A percentile compares a stretch with the other conserved stretches of the same genome.
phyloP scores from a whole-genome alignment of 2,797 vertebrate species.

The Cynopterus sphinx region DNA sequence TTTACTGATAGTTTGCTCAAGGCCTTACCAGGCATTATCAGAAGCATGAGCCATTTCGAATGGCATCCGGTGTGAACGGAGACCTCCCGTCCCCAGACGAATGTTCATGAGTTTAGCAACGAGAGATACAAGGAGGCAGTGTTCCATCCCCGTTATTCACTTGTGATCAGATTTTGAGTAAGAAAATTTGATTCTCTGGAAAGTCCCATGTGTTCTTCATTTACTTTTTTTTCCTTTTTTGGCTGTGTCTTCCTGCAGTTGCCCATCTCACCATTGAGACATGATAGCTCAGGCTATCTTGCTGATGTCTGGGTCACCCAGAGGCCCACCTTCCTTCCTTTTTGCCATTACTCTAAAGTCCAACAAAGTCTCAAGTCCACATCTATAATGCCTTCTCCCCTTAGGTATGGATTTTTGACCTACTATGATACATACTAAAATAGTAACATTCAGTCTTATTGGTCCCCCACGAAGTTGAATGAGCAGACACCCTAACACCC shows the following conservation, averaged over 20 bases:
- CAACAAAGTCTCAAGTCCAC: not conserved
- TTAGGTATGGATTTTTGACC: not conserved
- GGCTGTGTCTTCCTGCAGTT: not conserved
- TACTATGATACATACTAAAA: not conserved
- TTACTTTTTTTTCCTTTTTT: not conserved
- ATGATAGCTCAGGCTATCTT: not conserved
- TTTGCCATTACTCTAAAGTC: not conserved
- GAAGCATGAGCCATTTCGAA: slow-evolving; percentile 28
- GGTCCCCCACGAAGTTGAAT: not conserved
- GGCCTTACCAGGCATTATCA: not conserved
- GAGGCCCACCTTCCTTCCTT: not conserved
- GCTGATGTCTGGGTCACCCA: not conserved
- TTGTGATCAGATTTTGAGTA: not conserved
- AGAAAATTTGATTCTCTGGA: slow-evolving; percentile 21
- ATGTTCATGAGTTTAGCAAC: not conserved
- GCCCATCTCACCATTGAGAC: not conserved
- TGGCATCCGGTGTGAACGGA: not conserved
- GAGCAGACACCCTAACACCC: not conserved
- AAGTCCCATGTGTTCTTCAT: not conserved
- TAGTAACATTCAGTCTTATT: not conserved
- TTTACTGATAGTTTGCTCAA: slow-evolving; percentile 36
- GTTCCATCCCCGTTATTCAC: not conserved
- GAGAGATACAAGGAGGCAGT: not conserved
- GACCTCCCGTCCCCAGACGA: slow-evolving; percentile 12
- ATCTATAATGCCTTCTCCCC: not conserved